A percentile compares a stretch with the other conserved stretches of the same genome.
phyloP scores from a whole-genome alignment of 2,797 vertebrate species.

The Picus viridis region DNA sequence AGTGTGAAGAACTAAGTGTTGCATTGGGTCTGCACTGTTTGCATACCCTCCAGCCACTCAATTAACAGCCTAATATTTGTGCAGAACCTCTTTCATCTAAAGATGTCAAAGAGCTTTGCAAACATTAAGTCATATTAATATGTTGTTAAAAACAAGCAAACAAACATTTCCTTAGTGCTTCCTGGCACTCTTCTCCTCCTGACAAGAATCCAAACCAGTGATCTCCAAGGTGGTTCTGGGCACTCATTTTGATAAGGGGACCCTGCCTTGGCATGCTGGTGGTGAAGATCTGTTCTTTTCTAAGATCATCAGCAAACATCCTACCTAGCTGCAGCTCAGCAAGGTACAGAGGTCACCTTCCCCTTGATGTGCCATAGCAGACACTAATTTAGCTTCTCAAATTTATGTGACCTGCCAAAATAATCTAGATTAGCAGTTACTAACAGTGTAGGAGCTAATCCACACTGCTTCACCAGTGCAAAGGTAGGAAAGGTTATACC shows the following conservation, averaged over 20 bases:
- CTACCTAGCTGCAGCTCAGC: neutral
- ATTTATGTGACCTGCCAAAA: neutral
- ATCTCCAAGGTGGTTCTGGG: neutral
- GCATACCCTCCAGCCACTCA: constrained; percentile 23
- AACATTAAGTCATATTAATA: constrained; percentile 37
- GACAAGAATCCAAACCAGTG: rapidly evolving
- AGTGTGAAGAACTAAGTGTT: neutral
- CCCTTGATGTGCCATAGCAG: neutral
- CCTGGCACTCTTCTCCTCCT: neutral
- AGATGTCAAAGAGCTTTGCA: constrained; percentile 37
- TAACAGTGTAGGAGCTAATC: rapidly evolving
- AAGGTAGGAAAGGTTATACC: neutral
- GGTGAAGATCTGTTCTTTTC: neutral
- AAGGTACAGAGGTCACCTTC: neutral
- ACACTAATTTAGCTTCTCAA: neutral
- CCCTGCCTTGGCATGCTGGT: rapidly evolving
- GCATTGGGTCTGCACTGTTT: neutral
- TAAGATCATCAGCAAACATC: neutral
- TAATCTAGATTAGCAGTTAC: neutral
- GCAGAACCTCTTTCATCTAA: constrained; percentile 23
- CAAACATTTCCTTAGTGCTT: constrained; percentile 11
- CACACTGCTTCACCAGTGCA: rapidly evolving
- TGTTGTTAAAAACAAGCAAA: constrained; percentile 23
- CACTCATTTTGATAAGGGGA: neutral
- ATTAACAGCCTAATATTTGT: constrained; percentile 40